Evolutionary conservation across 2,113 vertebrate species (phyloP).

Genomic region (Protobothrops mucrosquamatus): DNA sequence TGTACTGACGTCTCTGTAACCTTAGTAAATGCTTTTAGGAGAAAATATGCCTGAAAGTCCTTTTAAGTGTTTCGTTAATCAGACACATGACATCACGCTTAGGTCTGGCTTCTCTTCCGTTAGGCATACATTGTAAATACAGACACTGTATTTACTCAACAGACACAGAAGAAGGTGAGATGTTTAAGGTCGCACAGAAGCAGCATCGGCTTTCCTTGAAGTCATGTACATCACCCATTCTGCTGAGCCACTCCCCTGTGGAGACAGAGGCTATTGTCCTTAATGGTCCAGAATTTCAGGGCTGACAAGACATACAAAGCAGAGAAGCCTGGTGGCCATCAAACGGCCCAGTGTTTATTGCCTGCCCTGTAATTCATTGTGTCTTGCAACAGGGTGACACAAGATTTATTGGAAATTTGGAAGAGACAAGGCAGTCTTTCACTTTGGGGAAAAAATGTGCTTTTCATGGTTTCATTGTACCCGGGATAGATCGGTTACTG

Average conservation of each 20-base stretch:
- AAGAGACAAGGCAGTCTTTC: conserved; percentile 44
- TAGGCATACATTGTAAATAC: too few relatives aligned
- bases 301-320: conserved; percentile 39
- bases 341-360: conserved; percentile 48
- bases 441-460: conserved; percentile 30
- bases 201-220: not conserved
- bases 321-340: conserved; percentile 41
- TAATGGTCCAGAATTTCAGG: conserved; percentile 40
- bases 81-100: too few relatives aligned
- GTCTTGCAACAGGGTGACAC: conserved; percentile 36
- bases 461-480: conserved; percentile 44
- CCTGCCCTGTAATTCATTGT: conserved; percentile 40
- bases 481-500: conserved; percentile 31
- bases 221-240: not conserved
- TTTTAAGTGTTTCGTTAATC: too few relatives aligned
- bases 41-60: too few relatives aligned
- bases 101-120: too few relatives aligned
- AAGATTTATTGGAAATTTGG: conserved; percentile 36
- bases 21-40: too few relatives aligned
- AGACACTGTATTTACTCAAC: not conserved
- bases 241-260: conserved; percentile 18
- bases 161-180: not conserved
- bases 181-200: not conserved
- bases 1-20: too few relatives aligned
- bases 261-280: not conserved